phyloP scores from a whole-genome alignment of 1,140 invertebrate genomes.

The Drosophila sp. region DNA sequence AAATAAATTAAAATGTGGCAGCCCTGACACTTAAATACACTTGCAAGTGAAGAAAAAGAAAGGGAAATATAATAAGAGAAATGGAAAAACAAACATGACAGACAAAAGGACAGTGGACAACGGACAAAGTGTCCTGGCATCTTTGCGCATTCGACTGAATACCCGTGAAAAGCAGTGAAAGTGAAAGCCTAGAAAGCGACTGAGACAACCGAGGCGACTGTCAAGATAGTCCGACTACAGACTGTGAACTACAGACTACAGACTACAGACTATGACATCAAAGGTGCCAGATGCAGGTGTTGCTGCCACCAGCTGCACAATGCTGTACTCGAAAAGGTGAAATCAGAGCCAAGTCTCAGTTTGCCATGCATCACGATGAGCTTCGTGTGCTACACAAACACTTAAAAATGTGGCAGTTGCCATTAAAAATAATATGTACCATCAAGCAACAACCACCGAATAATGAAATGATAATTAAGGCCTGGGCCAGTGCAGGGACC shows the following conservation, averaged over 20 bases:
- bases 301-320: no score
- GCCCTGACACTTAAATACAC: slow-evolving; percentile 69
- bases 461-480: slow-evolving; percentile 79
- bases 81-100: slow-evolving; percentile 42
- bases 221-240: slow-evolving; percentile 33
- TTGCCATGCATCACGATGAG: no score
- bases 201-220: slow-evolving; percentile 11
- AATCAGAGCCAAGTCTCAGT: neutral
- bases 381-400: slow-evolving; percentile 33
- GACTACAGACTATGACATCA: slow-evolving; percentile 7
- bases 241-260: neutral
- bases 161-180: slow-evolving; percentile 62
- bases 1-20: slow-evolving; percentile 80
- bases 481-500: slow-evolving; percentile 10
- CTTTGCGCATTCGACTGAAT: slow-evolving; percentile 52
- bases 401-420: slow-evolving; percentile 66
- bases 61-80: slow-evolving; percentile 9
- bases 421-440: slow-evolving; percentile 72
- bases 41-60: slow-evolving; percentile 10
- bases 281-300: slow-evolving; percentile 29
- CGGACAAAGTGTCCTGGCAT: slow-evolving; percentile 42
- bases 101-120: no score
- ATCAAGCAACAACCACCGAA: slow-evolving; percentile 58
- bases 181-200: slow-evolving; percentile 50
- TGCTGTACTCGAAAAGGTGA: neutral